Base-by-base conservation (phyloP, 2,888 invertebrate species). In the Busseola fusca region DNA sequence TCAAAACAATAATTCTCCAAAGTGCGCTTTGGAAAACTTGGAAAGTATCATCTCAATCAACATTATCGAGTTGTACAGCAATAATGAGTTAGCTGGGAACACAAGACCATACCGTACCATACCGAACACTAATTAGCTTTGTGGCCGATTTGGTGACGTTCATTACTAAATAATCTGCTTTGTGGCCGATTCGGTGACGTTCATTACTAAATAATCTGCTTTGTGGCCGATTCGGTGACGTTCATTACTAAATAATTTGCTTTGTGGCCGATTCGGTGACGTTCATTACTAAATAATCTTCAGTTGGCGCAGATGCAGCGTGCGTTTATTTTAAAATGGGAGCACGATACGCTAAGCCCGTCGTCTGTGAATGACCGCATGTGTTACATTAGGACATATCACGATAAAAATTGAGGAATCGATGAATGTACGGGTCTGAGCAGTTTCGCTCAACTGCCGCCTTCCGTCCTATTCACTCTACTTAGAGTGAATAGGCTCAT, bases 281-380 rank as follows among this genome's bases (percentile, higher is more conserved):
- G 50, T 52, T 74, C 59, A 64, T 68, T 65, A 70, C 63, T 58
- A 71, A 75, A 72, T 72, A 77, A 70, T 77, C 64, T 79, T 64
- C 52, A 68, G 64, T 82, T 82, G 84, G 80, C 80, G 72, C 75
- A 58, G 74, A 66, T 68, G 65, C 69, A 62, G 69, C 66, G 60
- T 56, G 68, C 69, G 87, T 87, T 88, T 87, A 88, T 88, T 88
- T 87, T 87, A 69, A 85, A 87, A 87, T 73, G 67, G 65, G 83
- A 81, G 64, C 85, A 73, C 77, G 76, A 68, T 78, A 64, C 59
- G 60, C 65, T 75, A 64, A 65, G 70, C 72, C 27, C 52, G 69
- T 73, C 77, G 69, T 69, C 68, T 72, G 72, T 78, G 50, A 71
- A 80, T 74, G 68, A 71, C 57, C 62, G 69, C 54, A 68, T 50